Conservation (phyloP, 2,888 invertebrate genomes). For the Balanococcus diminutus region DNA sequence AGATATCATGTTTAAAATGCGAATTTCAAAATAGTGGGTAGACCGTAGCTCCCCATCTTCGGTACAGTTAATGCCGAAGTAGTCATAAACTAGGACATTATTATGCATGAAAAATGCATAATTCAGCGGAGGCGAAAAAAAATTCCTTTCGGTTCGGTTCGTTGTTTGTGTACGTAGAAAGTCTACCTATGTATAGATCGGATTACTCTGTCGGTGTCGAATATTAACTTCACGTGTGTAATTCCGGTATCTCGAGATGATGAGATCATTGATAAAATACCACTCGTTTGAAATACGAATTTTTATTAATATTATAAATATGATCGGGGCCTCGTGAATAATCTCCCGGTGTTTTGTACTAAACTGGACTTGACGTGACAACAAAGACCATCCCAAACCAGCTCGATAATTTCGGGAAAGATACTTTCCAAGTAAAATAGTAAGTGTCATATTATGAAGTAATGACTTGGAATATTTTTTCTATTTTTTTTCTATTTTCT, state of each 20-base stretch:
- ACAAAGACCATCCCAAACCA: too few species aligned
- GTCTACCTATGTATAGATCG: neutral
- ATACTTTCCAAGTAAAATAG: too few species aligned
- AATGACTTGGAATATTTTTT: too few species aligned
- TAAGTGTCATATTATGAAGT: too few species aligned
- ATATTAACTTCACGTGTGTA: neutral
- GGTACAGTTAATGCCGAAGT: neutral
- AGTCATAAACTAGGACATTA: conserved; percentile 22
- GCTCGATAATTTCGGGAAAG: too few species aligned
- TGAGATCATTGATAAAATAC: conserved; percentile 20
- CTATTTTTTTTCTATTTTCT: too few species aligned
- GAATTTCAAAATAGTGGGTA: conserved; percentile 14
- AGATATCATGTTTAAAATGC: neutral
- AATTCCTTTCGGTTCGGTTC: neutral
- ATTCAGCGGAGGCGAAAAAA: neutral
- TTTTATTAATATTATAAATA: neutral
- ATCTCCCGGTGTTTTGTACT: neutral
- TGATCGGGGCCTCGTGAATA: neutral
- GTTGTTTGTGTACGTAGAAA: neutral
- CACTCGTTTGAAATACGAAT: neutral
- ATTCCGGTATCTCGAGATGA: conserved; percentile 24
- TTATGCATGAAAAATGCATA: conserved; percentile 32
- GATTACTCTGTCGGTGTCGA: neutral
- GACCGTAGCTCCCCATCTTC: neutral
- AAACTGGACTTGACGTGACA: too few species aligned